A percentile compares a stretch with the other conserved stretches of the same genome.
phyloP scores from a whole-genome alignment of 2,797 vertebrate species.

The Platalea minor region DNA sequence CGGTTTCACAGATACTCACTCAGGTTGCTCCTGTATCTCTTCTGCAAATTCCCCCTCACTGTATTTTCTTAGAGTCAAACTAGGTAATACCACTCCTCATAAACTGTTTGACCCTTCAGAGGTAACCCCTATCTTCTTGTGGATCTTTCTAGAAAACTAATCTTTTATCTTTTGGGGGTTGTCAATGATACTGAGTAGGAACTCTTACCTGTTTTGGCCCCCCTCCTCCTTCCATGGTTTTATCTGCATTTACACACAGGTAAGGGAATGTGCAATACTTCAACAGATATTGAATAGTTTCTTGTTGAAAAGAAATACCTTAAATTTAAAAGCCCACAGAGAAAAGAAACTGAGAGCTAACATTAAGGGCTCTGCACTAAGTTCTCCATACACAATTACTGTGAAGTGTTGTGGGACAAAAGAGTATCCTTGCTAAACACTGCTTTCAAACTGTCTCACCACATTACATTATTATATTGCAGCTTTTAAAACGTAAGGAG shows the following conservation, averaged over 20 bases:
- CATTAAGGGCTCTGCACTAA: neutral
- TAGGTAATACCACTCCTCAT: neutral
- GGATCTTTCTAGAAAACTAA: neutral
- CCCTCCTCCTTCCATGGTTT: neutral
- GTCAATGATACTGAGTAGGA: neutral
- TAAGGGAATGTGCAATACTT: neutral
- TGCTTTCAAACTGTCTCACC: neutral
- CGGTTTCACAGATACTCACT: neutral
- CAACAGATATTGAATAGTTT: neutral
- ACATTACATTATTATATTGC: neutral
- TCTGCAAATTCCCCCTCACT: neutral
- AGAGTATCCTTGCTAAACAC: neutral
- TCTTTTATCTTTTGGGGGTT: fast-evolving
- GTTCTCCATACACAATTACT: neutral
- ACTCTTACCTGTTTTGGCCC: fast-evolving
- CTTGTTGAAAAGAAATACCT: neutral
- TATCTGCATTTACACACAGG: neutral
- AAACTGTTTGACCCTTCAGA: neutral
- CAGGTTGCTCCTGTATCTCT: neutral
- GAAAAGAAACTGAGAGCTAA: neutral
- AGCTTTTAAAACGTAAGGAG: neutral
- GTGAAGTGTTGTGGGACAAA: neutral
- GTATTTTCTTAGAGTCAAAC: neutral
- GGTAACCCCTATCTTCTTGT: neutral
- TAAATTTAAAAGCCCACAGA: neutral